Evolutionary conservation across 2,113 vertebrate genomes (phyloP).

Genomic region (Sapajus apella): DNA sequence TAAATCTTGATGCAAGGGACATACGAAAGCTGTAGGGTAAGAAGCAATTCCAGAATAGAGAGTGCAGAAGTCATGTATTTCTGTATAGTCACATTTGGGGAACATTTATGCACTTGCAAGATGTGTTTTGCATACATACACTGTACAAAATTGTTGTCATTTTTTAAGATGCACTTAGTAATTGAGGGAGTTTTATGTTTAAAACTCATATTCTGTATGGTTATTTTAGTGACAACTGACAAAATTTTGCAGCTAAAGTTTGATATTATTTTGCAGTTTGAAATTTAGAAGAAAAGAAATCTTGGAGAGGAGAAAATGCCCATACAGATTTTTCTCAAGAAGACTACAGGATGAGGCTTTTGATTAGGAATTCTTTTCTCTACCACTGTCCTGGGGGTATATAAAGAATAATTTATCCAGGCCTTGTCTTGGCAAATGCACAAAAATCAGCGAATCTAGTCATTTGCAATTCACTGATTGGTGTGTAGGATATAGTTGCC

Average conservation of each 20-base stretch:
- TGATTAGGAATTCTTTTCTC: neutral
- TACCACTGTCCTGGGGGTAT: neutral
- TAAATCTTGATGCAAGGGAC: neutral
- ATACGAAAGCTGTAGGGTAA: neutral
- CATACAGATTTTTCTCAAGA: neutral
- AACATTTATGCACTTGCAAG: neutral
- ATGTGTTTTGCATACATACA: neutral
- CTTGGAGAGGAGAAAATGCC: neutral
- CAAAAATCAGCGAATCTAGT: neutral
- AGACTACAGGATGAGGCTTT: neutral
- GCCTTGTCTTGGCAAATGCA: neutral
- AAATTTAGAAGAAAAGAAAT: constrained; percentile 7
- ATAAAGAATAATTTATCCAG: neutral
- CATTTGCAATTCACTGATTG: neutral
- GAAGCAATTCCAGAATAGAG: neutral
- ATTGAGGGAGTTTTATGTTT: neutral
- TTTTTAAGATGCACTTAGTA: neutral
- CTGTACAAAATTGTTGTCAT: neutral
- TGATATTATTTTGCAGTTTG: neutral
- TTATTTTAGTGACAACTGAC: neutral
- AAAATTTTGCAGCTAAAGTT: neutral
- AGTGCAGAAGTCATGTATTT: neutral
- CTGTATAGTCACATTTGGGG: neutral
- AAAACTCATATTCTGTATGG: neutral
- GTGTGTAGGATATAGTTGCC: neutral